Conservation (phyloP, 2,797 vertebrate species). For the Cyprinodon diabolis region DNA sequence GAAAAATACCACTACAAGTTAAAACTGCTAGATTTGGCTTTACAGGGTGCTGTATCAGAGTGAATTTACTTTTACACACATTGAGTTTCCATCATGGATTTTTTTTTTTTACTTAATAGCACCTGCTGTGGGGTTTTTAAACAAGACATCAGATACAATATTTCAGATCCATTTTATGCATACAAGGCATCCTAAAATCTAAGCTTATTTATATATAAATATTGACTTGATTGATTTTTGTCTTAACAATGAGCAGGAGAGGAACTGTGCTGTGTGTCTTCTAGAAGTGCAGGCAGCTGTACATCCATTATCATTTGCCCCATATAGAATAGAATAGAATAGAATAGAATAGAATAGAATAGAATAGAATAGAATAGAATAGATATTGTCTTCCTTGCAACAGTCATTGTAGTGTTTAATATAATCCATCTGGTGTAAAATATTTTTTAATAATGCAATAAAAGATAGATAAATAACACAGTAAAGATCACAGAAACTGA, state of each 20-base stretch:
- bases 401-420: no score
- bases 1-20: no score
- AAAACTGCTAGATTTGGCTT: no score
- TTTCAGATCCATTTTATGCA: not conserved
- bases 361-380: not conserved
- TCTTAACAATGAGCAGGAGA: not conserved
- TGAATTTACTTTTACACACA: not conserved
- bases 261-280: not conserved
- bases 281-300: not conserved
- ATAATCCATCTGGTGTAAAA: not conserved
- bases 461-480: no score
- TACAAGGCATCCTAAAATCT: not conserved
- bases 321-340: not conserved
- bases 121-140: not conserved
- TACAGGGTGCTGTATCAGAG: no score
- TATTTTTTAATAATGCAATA: no score
- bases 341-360: not conserved
- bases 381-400: not conserved
- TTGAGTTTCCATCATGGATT: not conserved
- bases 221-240: not conserved
- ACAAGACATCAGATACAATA: not conserved
- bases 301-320: slow-evolving; percentile 9
- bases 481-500: not conserved
- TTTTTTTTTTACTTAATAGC: not conserved
- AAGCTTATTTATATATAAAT: not conserved